phyloP scores from a whole-genome alignment of 1,140 invertebrate species.

The Diachasmimorpha longicaudata region DNA sequence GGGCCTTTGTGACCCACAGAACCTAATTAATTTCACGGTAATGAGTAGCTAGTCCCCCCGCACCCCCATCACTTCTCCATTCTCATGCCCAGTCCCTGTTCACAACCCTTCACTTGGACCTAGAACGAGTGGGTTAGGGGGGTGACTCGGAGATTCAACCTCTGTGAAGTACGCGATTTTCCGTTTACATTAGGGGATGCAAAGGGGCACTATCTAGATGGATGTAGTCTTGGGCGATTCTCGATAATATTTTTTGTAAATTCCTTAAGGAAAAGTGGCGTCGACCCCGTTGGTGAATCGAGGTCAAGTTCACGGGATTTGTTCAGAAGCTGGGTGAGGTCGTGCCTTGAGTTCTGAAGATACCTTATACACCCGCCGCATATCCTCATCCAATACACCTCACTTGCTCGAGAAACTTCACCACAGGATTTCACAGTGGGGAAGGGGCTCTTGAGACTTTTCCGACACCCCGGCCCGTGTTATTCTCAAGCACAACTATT shows the following conservation, averaged over 20 bases:
- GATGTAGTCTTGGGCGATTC: too few species aligned
- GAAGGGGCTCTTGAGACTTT: not conserved
- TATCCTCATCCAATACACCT: conserved; percentile 1
- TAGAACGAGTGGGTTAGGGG: not conserved
- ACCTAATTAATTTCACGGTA: conserved; percentile 56
- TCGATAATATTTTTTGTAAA: too few species aligned
- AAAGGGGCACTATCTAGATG: too few species aligned
- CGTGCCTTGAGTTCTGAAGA: not conserved
- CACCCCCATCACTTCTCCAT: not conserved
- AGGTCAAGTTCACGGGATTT: conserved; percentile 6
- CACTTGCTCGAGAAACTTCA: not conserved
- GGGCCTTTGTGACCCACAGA: conserved; percentile 54
- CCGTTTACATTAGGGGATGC: too few species aligned
- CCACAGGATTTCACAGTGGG: not conserved
- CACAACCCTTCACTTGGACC: not conserved
- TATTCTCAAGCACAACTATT: not conserved
- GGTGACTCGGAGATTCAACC: not conserved
- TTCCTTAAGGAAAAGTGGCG: not conserved
- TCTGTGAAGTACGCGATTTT: too few species aligned
- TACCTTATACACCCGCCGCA: not conserved
- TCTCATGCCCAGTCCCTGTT: not conserved
- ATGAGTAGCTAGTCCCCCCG: conserved; percentile 43
- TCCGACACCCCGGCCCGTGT: not conserved
- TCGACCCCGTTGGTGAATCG: not conserved
- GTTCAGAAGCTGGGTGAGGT: not conserved